A percentile compares a stretch with the other conserved stretches of the same genome.
Evolutionary conservation across 2,797 vertebrate genomes (phyloP).

Genomic region (Trichosurus vulpecula): DNA sequence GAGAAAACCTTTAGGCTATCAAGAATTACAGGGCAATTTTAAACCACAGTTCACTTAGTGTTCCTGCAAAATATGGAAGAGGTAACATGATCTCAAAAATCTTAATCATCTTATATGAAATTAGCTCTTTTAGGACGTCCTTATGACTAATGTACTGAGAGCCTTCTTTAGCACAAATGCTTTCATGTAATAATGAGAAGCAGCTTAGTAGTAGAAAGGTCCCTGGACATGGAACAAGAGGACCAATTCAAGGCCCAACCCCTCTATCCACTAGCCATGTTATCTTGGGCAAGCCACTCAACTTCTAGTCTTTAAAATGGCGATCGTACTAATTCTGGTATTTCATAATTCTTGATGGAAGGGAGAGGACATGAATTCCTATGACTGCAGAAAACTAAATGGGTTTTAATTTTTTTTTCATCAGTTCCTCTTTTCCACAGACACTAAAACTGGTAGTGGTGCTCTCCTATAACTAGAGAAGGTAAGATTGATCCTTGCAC

Average conservation of each 20-base stretch:
- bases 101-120: not conserved
- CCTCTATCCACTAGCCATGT: not conserved
- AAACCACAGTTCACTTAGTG: not conserved
- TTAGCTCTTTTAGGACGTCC: not conserved
- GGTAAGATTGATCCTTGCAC: not conserved
- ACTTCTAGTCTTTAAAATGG: not conserved
- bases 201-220: not conserved
- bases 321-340: not conserved
- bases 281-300: not conserved
- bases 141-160: not conserved
- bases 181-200: not conserved
- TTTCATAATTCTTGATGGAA: not conserved
- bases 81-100: not conserved
- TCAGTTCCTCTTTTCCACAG: constrained; percentile 22
- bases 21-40: not conserved
- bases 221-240: not conserved
- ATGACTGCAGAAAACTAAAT: constrained; percentile 40
- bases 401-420: not conserved
- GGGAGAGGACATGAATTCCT: constrained; percentile 40
- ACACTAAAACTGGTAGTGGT: not conserved
- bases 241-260: not conserved
- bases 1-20: not conserved
- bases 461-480: not conserved
- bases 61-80: not conserved
- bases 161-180: not conserved